Evolutionary conservation across 2,888 invertebrate genomes (phyloP).

Genomic region (Drosophila atripex): DNA sequence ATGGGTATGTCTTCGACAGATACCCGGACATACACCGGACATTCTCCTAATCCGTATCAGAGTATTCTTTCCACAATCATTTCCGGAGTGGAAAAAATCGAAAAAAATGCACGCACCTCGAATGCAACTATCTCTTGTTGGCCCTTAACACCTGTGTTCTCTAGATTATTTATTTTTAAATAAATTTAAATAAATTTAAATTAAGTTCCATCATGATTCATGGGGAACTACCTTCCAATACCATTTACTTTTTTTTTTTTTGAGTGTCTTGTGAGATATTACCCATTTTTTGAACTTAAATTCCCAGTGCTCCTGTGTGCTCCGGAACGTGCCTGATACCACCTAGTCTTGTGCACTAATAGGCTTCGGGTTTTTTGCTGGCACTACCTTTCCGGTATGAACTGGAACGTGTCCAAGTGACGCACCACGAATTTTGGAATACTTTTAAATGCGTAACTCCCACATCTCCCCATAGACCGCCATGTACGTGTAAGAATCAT

Average conservation of each 20-base stretch:
- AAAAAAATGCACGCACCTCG: not conserved
- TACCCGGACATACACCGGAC: not conserved
- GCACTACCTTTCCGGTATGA: conserved; percentile 17
- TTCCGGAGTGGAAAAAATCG: not conserved
- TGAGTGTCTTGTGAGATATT: not conserved
- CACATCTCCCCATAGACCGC: not conserved
- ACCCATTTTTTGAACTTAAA: not conserved
- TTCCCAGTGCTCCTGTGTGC: not conserved
- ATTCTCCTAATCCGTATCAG: not conserved
- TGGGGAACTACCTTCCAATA: not conserved
- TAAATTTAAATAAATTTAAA: not conserved
- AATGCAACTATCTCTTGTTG: not conserved
- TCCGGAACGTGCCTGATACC: conserved; percentile 13
- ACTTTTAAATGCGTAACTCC: conserved; percentile 29
- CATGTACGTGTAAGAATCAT: conserved; percentile 35
- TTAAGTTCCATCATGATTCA: not conserved
- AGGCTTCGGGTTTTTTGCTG: conserved; percentile 13
- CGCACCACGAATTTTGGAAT: conserved; percentile 12
- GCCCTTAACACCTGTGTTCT: not conserved
- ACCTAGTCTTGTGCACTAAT: not conserved
- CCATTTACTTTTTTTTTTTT: not conserved
- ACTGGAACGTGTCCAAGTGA: conserved; percentile 30
- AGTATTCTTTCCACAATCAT: not conserved
- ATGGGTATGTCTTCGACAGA: not conserved
- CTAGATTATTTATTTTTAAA: not conserved